Evolutionary conservation across 2,797 vertebrate genomes (phyloP), one percentile per base, ranked within the genome.

Genomic region (Acomys russatus): DNA sequence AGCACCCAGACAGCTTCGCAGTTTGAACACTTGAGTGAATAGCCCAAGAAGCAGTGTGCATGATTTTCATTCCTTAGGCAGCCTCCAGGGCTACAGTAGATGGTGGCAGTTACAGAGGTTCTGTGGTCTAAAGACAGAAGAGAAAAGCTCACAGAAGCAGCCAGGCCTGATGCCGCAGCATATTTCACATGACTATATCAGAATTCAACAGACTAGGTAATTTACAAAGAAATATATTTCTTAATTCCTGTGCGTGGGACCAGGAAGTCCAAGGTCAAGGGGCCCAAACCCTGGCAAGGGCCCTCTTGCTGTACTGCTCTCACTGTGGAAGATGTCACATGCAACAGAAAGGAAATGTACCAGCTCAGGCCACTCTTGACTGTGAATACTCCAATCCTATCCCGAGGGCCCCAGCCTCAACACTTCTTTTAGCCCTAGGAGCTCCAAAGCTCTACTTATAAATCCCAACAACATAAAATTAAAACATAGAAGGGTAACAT

Each of bases 61-160:
- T 12, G 49, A 6, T 33, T 70, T 70, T 5, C 4, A 1, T 2
- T 51, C 86, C 15, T 38, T 3, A 0, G 2, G 78, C 70, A 82
- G 38, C 73, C 68, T 73, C 35, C 25, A 11, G 63, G 71, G 78
- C 25, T 4, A 23, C 35, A 56, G 49, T 1, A 8, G 44, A 4
- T 23, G 30, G 63, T 5, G 18, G 33, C 6, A 0, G 18, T 8
- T 35, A 61, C 1, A 8, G 22, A 77, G 70, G 38, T 28, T 74
- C 28, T 59, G 33, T 3, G 38, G 20, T 86, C 64, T 70, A 70
- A 86, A 56, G 38, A 49, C 30, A 11, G 44, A n/a, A 85, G 74
- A 61, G 6, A n/a, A 88, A 89, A 83, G 44, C 56, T 68, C 73
- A 51, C 30, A 66, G 79, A 78, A 59, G 33, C 44, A 70, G 44